Conservation (phyloP, 2,797 vertebrate genomes). For the Discoglossus pictus region DNA sequence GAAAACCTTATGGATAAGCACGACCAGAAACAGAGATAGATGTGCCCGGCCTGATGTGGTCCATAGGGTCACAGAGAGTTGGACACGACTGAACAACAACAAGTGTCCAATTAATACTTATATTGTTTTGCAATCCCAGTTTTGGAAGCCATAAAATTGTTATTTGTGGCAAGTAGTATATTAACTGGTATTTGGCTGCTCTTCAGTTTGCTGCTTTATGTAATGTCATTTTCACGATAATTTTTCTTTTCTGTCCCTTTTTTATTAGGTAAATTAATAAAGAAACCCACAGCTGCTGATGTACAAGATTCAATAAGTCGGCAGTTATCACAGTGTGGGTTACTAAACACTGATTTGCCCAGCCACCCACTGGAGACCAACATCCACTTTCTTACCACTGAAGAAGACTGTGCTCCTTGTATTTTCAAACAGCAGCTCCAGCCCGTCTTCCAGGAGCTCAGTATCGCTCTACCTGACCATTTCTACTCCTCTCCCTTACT, state of each 20-base stretch:
- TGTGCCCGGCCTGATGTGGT: no score
- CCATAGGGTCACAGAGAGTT: no score
- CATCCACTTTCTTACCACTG: background rate
- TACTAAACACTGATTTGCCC: background rate
- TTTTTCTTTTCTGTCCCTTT: background rate
- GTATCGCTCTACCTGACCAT: slow-evolving; percentile 18
- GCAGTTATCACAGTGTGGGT: background rate
- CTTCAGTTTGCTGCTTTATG: background rate
- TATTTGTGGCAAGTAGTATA: no score
- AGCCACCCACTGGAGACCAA: background rate
- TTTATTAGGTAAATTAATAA: slow-evolving; percentile 1
- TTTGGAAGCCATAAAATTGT: no score
- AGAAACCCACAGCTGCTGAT: slow-evolving; percentile 30
- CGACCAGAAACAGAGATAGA: no score
- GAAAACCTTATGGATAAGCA: no score
- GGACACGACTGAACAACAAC: no score
- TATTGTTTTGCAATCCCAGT: no score
- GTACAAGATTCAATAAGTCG: slow-evolving; percentile 6
- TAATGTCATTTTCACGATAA: background rate
- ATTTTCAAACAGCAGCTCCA: background rate
- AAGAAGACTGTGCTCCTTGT: background rate
- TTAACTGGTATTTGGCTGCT: no score
- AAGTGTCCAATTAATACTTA: no score
- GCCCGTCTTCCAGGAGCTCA: slow-evolving; percentile 20
- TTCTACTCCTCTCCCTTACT: slow-evolving; percentile 17